Base-by-base conservation (phyloP, 1,140 invertebrate genomes). In the Drosophila kepulauana region DNA sequence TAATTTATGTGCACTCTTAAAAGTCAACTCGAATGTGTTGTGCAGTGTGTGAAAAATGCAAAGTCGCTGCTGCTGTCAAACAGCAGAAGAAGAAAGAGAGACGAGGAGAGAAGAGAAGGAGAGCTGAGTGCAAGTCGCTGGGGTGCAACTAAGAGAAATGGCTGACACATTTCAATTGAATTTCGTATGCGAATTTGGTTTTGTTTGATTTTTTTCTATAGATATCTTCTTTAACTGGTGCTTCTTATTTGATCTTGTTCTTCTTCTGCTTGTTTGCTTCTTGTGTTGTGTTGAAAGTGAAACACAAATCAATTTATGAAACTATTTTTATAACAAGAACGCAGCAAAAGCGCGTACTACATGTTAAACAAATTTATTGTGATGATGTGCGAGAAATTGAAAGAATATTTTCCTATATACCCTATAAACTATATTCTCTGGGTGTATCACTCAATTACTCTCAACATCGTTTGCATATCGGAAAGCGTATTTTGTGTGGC, bases 111-210 rank as follows among this genome's bases (percentile, higher is more conserved):
- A 2, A 8, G 35, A 10, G 35, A 8, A 38, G 46, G 11, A 16
- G 61, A 7, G 10, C 65, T 70, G 57, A 58, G 51, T 52, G 46
- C 30, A 59, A 59, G 59, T 54, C 45, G n/a, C 45, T 33, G 48
- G 56, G 65, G 70, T 54, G 75, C 43, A 71, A 38, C 46, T 70
- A 79, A 76, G 76, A 82, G 56, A 88, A 77, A 87, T 80, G 30
- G 79, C 80, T 87, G 82, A 87, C 73, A 82, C 72, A 87, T 87
- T 87, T 77, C 61, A 88, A 87, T 87, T 88, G 79, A 88, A 87
- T 80, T 88, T 73, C 45, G 62, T 64, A 64, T 65, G 58, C 28
- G 58, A 71, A 57, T 65, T 56, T 43, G 28, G 33, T 51, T 35
- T 25, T 10, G 56, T 11, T 25, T 25, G 20, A 68, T 30, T 56